Base-by-base conservation (phyloP, 2,797 vertebrate genomes). In the Iguana delicatissima region DNA sequence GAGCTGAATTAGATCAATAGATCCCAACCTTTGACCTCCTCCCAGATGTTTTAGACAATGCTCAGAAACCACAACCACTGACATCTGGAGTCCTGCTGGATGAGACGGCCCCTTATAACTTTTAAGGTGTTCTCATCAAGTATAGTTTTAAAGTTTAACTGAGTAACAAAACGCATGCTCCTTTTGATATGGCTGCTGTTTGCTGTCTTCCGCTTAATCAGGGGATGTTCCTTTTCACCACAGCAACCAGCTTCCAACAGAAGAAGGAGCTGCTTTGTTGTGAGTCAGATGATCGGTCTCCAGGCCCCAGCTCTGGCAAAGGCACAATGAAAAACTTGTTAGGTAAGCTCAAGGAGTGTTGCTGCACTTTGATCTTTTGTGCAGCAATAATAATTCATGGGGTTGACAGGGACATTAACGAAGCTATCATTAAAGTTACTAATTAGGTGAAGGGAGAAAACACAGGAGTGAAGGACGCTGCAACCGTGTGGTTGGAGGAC, bases 391-490 rank as follows among this genome's bases (percentile, higher is more conserved):
- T 93, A 93, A 95, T 92, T 96, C 94, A 88, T 93, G 67, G 73
- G 92, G 90, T 89, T 95, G 94, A 85, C 92, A 92, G 92, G 72
- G 42, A 67, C 46, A 96, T 96, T 96, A 96, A 89, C 95, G 86
- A 93, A 94, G 94, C 94, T 84, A 94, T 96, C 95, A 93, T 5
- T 92, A 88, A 93, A 94, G 91, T 95, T 95, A 81, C 91, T 95
- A 96, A 96, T 96, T 96, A 95, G 93, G 94, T 93, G 91, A 93
- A 93, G 77, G 80, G 88, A 93, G 89, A 93, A 85, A 92, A 81
- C 0, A 76, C 87, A 88, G 93, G 89, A 92, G 10, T 91, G 91
- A 90, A 89, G 92, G 92, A 84, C 86, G 74, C 2, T 0, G 77
- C 35, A 86, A 29, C 57, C 10, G 24, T 74, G 16, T 46, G 24